Conservation (phyloP, 2,797 vertebrate species). For the Leptatherina wallacei region DNA sequence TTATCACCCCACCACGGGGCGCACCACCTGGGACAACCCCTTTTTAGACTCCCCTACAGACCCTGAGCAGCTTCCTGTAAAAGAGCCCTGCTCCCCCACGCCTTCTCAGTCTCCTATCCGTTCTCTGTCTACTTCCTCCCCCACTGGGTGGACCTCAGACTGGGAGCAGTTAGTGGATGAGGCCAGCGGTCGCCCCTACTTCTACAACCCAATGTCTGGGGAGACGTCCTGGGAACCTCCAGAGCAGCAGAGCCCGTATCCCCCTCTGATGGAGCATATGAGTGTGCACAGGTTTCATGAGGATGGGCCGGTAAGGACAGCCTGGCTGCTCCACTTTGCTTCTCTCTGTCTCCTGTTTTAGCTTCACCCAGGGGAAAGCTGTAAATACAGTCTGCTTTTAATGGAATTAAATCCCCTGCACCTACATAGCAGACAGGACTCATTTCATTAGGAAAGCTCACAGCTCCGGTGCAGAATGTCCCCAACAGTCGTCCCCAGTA, state of each 20-base stretch:
- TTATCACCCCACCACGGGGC: slow-evolving; percentile 88
- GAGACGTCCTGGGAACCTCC: slow-evolving; percentile 94
- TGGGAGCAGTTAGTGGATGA: slow-evolving; percentile 92
- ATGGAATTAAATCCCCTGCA: slow-evolving; percentile 69
- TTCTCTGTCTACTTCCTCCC: slow-evolving; percentile 67
- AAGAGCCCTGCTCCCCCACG: slow-evolving; percentile 54
- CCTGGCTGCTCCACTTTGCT: slow-evolving; percentile 74
- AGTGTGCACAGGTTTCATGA: slow-evolving; percentile 71
- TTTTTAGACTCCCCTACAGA: slow-evolving; percentile 69
- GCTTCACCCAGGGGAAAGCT: slow-evolving; percentile 70
- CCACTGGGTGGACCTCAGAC: slow-evolving; percentile 68
- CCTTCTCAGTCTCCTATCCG: slow-evolving; percentile 67
- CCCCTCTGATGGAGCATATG: slow-evolving; percentile 75
- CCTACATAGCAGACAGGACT: slow-evolving; percentile 62
- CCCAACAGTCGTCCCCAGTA: slow-evolving; percentile 5
- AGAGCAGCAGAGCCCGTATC: slow-evolving; percentile 65
- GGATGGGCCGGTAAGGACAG: slow-evolving; percentile 86
- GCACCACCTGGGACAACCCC: slow-evolving; percentile 93
- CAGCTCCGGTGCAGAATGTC: slow-evolving; percentile 18
- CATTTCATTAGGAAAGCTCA: slow-evolving; percentile 30
- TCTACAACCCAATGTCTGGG: slow-evolving; percentile 90
- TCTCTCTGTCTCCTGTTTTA: slow-evolving; percentile 71
- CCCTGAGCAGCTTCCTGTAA: slow-evolving; percentile 16
- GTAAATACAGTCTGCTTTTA: slow-evolving; percentile 73
- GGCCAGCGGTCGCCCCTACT: slow-evolving; percentile 87